Evolutionary conservation across 1,140 invertebrate species (phyloP).

Genomic region (Vanessa atalanta): DNA sequence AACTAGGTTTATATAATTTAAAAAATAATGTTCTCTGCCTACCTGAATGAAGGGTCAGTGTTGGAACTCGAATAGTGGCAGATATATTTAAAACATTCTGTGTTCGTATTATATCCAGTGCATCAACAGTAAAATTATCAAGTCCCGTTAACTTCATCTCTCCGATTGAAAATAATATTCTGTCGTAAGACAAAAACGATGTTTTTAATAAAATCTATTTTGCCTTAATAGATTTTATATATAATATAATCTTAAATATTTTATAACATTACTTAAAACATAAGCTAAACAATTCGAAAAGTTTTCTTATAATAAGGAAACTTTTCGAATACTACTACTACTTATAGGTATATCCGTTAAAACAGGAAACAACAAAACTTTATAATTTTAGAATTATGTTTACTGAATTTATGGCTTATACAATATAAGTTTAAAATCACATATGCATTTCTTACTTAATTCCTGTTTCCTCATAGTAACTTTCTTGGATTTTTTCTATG

Average conservation of each 20-base stretch:
- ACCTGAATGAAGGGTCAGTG: slow-evolving; percentile 40
- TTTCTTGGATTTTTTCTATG: slow-evolving; percentile 31
- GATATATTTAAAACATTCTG: slow-evolving; percentile 23
- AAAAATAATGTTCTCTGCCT: slow-evolving; percentile 6
- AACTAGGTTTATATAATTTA: background rate
- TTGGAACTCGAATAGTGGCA: slow-evolving; percentile 25
- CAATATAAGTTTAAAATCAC: background rate
- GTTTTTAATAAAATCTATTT: background rate
- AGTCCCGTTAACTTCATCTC: slow-evolving; percentile 45
- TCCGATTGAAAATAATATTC: slow-evolving; percentile 36
- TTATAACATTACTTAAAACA: too few relatives aligned
- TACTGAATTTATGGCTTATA: too few relatives aligned
- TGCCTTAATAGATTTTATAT: too few relatives aligned
- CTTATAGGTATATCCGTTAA: too few relatives aligned
- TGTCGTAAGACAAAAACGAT: slow-evolving; percentile 20
- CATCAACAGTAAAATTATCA: slow-evolving; percentile 34
- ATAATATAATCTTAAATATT: too few relatives aligned
- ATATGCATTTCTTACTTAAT: slow-evolving; percentile 32
- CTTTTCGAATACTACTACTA: too few relatives aligned
- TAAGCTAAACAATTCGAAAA: too few relatives aligned
- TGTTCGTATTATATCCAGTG: slow-evolving; percentile 24
- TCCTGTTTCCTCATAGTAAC: slow-evolving; percentile 37
- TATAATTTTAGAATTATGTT: too few relatives aligned
- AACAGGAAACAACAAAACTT: too few relatives aligned
- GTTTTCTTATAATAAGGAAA: too few relatives aligned